Percentiles rank a stretch among this genome's conserved stretches.
These are phyloP conservation scores for Rhingia campestris DNA, from an alignment of 2,888 invertebrate genomes.

Conservation along the genomic window DNA sequence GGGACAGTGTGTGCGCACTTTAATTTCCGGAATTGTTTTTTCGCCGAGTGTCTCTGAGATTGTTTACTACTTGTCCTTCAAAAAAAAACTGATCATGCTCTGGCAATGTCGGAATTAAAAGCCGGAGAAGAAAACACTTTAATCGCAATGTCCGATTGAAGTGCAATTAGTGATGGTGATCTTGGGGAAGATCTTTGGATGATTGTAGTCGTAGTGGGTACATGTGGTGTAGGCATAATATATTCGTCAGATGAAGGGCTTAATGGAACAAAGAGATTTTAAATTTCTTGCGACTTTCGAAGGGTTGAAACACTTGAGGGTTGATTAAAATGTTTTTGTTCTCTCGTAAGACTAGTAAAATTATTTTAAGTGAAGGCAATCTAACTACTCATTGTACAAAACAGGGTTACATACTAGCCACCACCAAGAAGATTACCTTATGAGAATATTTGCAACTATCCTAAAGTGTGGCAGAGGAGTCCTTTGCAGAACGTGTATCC, in stretches of 20 bases:
- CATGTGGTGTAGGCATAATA: neutral
- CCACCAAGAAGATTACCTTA: too few relatives aligned
- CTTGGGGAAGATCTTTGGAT: constrained; percentile 1
- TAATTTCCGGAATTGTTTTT: constrained; percentile 50
- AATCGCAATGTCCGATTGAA: constrained; percentile 17
- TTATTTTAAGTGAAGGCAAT: too few relatives aligned
- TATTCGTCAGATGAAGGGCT: neutral
- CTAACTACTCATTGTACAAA: too few relatives aligned
- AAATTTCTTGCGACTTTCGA: too few relatives aligned
- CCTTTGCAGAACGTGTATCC: too few relatives aligned
- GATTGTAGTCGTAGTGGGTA: neutral
- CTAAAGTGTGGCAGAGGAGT: too few relatives aligned
- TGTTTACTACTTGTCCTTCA: constrained; percentile 38
- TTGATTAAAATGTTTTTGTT: too few relatives aligned
- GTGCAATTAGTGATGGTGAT: constrained; percentile 30
- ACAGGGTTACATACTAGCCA: too few relatives aligned
- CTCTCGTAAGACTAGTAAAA: too few relatives aligned
- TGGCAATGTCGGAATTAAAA: constrained; percentile 32
- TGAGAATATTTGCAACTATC: too few relatives aligned
- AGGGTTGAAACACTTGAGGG: too few relatives aligned
- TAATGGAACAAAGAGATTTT: too few relatives aligned
- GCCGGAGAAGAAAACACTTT: constrained; percentile 6
- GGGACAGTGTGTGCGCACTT: constrained; percentile 37
- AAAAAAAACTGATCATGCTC: constrained; percentile 24
- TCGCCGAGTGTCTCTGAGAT: constrained; percentile 17